Conservation (phyloP, 2,797 vertebrate species). For the Acanthornis magna region DNA sequence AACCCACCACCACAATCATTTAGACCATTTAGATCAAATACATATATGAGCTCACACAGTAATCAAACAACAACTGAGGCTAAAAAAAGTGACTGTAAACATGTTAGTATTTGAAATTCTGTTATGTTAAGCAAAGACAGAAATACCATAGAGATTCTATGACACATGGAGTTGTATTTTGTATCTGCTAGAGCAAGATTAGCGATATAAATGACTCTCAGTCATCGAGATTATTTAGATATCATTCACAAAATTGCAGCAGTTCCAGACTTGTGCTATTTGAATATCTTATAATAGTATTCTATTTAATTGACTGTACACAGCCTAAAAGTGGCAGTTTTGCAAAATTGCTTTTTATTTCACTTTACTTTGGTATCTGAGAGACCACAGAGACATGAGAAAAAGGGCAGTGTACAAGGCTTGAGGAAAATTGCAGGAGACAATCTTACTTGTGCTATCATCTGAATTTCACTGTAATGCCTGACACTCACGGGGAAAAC, state of each 20-base stretch:
- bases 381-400: background rate
- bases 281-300: background rate
- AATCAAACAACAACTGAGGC: background rate
- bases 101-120: background rate
- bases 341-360: conserved; percentile 30
- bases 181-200: background rate
- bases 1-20: background rate
- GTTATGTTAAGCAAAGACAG: background rate
- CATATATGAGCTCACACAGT: background rate
- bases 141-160: background rate
- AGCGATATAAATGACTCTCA: background rate
- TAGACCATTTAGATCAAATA: background rate
- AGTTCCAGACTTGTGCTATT: background rate
- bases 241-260: conserved; percentile 15
- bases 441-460: background rate
- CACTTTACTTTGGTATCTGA: background rate
- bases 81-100: background rate
- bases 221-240: conserved; percentile 43
- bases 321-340: conserved; percentile 19
- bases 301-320: conserved; percentile 23
- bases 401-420: background rate
- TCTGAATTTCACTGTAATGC: background rate
- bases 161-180: background rate
- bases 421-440: background rate
- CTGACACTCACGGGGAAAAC: background rate